phyloP scores from a whole-genome alignment of 1,140 invertebrate genomes.

The Tribolium castaneum region DNA sequence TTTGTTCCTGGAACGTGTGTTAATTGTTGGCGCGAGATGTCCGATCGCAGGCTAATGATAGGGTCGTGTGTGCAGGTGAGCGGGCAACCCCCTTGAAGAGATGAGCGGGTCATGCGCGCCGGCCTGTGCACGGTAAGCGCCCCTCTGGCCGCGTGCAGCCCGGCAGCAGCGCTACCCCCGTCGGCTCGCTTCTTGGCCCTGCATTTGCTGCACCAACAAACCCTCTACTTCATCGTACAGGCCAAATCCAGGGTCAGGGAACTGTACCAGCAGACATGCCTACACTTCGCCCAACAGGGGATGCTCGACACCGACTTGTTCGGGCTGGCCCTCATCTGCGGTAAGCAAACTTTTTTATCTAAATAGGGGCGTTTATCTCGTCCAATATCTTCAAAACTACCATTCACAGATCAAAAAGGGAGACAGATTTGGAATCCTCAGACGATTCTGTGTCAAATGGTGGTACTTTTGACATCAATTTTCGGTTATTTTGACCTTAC shows the following conservation, averaged over 20 bases:
- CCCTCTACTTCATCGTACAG: constrained; percentile 77
- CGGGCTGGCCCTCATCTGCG: constrained; percentile 83
- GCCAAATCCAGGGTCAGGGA: constrained; percentile 86
- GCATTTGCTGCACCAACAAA: constrained; percentile 66
- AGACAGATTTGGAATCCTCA: too few species aligned
- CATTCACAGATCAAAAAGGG: too few species aligned
- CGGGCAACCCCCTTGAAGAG: constrained; percentile 59
- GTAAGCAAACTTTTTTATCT: too few species aligned
- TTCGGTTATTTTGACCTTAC: too few species aligned
- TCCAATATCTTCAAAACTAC: neutral
- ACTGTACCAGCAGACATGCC: constrained; percentile 83
- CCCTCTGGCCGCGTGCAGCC: constrained; percentile 64
- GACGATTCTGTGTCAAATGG: too few species aligned
- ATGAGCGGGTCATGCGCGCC: constrained; percentile 64
- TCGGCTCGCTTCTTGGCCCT: constrained; percentile 72
- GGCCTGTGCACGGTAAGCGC: constrained; percentile 65
- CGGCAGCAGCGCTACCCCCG: constrained; percentile 66
- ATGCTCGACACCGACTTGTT: constrained; percentile 87
- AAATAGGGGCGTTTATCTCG: too few species aligned
- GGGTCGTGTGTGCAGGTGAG: constrained; percentile 48
- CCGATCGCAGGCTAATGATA: constrained; percentile 1
- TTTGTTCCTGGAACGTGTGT: constrained; percentile 4
- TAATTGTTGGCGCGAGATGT: neutral
- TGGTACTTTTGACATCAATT: too few species aligned
- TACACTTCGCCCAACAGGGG: constrained; percentile 79